These are phyloP conservation scores for Leptinotarsa peninsularis DNA, from an alignment of 2,888 invertebrate species.

Conservation along the genomic window DNA sequence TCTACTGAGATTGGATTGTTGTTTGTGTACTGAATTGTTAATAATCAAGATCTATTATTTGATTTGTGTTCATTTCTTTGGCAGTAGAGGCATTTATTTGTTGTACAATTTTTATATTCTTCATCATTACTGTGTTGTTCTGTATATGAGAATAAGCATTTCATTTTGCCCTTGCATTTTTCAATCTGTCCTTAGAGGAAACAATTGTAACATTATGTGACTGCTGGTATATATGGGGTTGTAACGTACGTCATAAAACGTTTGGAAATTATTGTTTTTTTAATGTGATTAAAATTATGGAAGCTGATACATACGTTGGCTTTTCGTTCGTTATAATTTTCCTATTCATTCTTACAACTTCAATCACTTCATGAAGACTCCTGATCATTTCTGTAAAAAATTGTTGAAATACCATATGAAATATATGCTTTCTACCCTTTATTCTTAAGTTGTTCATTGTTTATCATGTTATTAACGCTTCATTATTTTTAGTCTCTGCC, in stretches of 20 bases:
- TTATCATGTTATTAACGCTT: no score
- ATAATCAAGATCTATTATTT: neutral
- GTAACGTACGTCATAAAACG: neutral
- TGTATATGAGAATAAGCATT: neutral
- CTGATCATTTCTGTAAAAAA: neutral
- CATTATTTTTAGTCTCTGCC: no score
- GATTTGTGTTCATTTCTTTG: no score
- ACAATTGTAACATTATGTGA: neutral
- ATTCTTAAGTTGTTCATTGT: no score
- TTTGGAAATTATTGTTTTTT: neutral
- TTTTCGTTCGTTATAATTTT: neutral
- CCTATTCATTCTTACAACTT: slow-evolving; percentile 1
- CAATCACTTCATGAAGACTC: neutral
- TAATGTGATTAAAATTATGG: slow-evolving; percentile 2
- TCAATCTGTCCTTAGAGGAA: neutral
- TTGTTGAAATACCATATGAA: no score
- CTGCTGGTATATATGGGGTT: slow-evolving; percentile 11
- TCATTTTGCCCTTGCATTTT: slow-evolving; percentile 7
- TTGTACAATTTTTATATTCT: neutral
- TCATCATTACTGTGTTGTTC: neutral
- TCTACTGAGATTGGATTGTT: neutral
- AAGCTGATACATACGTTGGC: neutral
- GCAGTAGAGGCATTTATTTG: neutral
- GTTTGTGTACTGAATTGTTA: neutral
- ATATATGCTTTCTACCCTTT: no score